These are phyloP conservation scores for Rhagonycha lutea DNA, from an alignment of 2,888 invertebrate species.

Conservation along the genomic window DNA sequence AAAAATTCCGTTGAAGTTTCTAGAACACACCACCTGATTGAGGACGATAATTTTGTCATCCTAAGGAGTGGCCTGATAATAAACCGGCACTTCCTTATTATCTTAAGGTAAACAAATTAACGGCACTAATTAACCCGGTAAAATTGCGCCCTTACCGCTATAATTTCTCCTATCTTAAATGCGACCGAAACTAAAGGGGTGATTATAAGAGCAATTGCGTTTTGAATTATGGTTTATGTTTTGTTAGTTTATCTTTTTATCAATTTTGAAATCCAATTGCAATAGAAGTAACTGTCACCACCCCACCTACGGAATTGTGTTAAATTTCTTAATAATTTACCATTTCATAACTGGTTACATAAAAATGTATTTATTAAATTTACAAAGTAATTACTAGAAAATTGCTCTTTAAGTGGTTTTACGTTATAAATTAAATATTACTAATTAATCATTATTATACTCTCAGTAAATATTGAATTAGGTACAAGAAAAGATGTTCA, in stretches of 20 bases:
- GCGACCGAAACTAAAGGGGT: neutral
- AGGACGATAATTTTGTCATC: neutral
- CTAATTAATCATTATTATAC: too few species aligned
- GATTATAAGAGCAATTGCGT: neutral
- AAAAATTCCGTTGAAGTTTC: neutral
- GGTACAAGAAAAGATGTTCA: too few species aligned
- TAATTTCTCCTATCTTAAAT: neutral
- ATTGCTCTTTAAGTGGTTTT: too few species aligned
- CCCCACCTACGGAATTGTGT: too few species aligned
- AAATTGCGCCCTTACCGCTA: neutral
- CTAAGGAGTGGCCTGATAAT: slow-evolving; percentile 11
- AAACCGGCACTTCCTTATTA: slow-evolving; percentile 9
- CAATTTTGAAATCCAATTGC: too few species aligned
- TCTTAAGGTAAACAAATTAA: slow-evolving; percentile 15
- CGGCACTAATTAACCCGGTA: neutral
- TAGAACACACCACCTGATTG: neutral
- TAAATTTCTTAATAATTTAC: too few species aligned
- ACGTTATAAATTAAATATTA: too few species aligned
- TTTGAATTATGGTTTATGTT: neutral
- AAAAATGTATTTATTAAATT: too few species aligned
- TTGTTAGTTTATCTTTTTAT: neutral
- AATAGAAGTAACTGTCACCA: too few species aligned
- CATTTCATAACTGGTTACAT: too few species aligned
- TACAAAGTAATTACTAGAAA: too few species aligned
- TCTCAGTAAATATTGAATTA: too few species aligned